A percentile compares a stretch with the other conserved stretches of the same genome.
These are phyloP conservation scores for Xerus inauris DNA, from an alignment of 2,113 vertebrate species.

Conservation along the genomic window DNA sequence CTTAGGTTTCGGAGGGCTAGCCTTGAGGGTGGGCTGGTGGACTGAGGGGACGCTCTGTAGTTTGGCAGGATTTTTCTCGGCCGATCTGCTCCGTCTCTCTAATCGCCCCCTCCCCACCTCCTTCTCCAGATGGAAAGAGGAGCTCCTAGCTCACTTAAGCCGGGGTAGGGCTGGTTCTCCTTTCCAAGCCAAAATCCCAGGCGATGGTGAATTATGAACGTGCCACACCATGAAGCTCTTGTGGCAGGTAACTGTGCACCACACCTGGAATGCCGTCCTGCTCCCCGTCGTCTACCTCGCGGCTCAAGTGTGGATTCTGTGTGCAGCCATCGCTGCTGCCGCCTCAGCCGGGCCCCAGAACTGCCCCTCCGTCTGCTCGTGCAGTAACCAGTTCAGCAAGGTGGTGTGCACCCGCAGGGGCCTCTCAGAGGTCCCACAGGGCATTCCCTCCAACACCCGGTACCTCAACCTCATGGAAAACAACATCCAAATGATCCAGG, in stretches of 20 bases:
- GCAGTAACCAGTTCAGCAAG: conserved; percentile 98
- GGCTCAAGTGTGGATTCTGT: conserved; percentile 93
- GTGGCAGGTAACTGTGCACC: conserved; percentile 98
- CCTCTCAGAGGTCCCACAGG: conserved; percentile 93
- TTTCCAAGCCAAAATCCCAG: conserved; percentile 91
- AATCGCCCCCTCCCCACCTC: conserved; percentile 81
- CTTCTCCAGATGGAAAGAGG: conserved; percentile 93
- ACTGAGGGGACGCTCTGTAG: conserved; percentile 60
- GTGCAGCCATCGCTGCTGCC: conserved; percentile 85
- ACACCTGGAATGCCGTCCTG: conserved; percentile 96
- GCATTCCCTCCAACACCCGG: conserved; percentile 96
- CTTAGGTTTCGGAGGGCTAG: conserved; percentile 46
- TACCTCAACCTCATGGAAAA: conserved; percentile 99
- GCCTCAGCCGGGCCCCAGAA: conserved; percentile 92
- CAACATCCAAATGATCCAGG: conserved; percentile 97
- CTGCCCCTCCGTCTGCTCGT: conserved; percentile 97
- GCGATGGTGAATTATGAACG: conserved; percentile 99
- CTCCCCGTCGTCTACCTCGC: conserved; percentile 95
- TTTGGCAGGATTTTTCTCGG: conserved; percentile 56
- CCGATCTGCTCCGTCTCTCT: conserved; percentile 70
- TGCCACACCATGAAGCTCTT: conserved; percentile 99
- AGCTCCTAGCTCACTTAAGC: conserved; percentile 92
- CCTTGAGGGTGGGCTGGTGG: conserved; percentile 48
- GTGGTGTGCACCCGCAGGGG: conserved; percentile 97
- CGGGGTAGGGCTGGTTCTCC: conserved; percentile 94